phyloP scores from a whole-genome alignment of 2,113 vertebrate genomes.

The Rousettus leschenaultii region DNA sequence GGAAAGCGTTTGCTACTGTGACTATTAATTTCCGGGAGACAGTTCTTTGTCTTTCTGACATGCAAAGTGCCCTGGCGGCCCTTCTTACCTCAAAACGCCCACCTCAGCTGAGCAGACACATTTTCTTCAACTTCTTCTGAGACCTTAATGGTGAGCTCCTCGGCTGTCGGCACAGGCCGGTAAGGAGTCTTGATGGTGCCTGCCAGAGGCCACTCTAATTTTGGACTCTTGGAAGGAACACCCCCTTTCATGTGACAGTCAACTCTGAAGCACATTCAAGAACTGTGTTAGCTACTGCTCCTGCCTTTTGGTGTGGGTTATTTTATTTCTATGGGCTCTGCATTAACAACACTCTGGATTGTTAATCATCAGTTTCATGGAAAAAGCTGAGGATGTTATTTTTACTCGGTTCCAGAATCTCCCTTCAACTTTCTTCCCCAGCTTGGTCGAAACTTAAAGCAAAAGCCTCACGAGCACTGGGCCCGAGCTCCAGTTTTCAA shows the following conservation, averaged over 20 bases:
- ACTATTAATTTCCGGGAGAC: not conserved
- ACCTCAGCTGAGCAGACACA: not conserved
- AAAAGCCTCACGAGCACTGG: not conserved
- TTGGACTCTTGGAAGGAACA: not conserved
- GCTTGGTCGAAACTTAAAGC: not conserved
- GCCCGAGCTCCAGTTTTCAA: not conserved
- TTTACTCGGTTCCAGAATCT: not conserved
- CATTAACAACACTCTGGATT: not conserved
- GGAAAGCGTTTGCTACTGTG: not conserved
- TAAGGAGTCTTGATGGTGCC: not conserved
- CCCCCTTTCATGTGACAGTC: not conserved
- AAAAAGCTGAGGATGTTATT: not conserved
- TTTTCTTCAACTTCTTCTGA: not conserved
- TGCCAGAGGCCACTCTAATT: not conserved
- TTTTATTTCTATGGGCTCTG: not conserved
- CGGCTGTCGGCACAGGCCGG: not conserved
- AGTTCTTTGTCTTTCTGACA: not conserved
- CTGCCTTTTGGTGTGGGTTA: not conserved
- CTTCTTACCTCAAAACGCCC: not conserved
- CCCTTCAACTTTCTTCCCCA: not conserved
- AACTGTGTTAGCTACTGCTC: not conserved
- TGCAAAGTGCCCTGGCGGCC: rapidly evolving
- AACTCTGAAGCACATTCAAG: not conserved
- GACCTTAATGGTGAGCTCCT: not conserved
- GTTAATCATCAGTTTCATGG: not conserved